phyloP scores from a whole-genome alignment of 2,113 vertebrate genomes.

The Alaudala cheleensis region DNA sequence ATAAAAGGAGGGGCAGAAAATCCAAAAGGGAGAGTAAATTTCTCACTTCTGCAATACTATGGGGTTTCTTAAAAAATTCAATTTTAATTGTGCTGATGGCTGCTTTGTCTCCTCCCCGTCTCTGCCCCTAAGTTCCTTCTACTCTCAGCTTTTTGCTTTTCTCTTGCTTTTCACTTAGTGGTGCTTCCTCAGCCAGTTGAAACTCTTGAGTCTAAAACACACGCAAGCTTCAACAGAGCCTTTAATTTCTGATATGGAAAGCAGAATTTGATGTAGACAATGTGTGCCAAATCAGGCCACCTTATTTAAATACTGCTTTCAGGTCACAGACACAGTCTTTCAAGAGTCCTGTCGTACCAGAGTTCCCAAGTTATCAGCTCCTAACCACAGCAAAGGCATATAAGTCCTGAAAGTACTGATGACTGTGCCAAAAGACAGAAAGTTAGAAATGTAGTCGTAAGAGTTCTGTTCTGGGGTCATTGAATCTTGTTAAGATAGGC shows the following conservation, averaged over 20 bases:
- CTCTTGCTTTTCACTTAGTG: neutral
- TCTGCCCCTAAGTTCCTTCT: neutral
- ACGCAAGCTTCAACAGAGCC: neutral
- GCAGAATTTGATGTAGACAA: neutral
- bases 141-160: neutral
- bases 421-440: neutral
- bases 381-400: neutral
- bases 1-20: neutral
- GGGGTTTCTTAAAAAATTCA: neutral
- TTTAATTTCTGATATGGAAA: neutral
- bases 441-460: neutral
- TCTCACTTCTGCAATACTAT: neutral
- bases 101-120: neutral
- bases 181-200: neutral
- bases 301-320: neutral
- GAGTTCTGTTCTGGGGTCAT: neutral
- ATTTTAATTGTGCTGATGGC: neutral
- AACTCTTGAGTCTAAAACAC: neutral
- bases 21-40: neutral
- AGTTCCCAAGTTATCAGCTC: neutral
- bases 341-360: neutral
- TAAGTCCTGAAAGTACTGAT: neutral
- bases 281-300: neutral
- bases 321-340: neutral
- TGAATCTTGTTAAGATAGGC: constrained; percentile 1